Evolutionary conservation across 1,140 invertebrate genomes (phyloP).

Genomic region (Oscheius sp.): DNA sequence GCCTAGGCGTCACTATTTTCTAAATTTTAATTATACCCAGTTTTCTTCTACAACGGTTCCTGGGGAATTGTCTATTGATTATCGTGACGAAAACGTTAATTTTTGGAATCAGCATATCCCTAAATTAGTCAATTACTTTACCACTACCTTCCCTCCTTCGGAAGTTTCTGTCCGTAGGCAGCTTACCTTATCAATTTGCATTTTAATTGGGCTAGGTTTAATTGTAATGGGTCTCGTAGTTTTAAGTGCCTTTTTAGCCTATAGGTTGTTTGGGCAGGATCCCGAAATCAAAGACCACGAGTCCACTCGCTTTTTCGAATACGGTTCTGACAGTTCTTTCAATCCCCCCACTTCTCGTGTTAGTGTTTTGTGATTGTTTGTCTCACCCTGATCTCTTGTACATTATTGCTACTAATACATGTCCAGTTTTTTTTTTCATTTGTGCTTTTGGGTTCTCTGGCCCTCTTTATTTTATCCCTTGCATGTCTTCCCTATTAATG

Average conservation of each 20-base stretch:
- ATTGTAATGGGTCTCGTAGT: conserved; percentile 49
- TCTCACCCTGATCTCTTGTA: conserved; percentile 2
- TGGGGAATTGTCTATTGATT: conserved; percentile 49
- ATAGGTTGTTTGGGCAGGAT: conserved; percentile 36
- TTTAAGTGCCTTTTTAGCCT: conserved; percentile 44
- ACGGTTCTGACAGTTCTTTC: neutral
- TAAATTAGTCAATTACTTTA: conserved; percentile 59
- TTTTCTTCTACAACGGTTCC: conserved; percentile 17
- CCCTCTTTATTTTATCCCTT: neutral
- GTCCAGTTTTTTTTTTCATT: neutral
- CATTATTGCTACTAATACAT: neutral
- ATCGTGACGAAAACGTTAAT: conserved; percentile 55
- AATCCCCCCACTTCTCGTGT: conserved; percentile 4
- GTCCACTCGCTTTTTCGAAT: conserved; percentile 17
- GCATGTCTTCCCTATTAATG: neutral
- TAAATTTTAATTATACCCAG: conserved; percentile 54
- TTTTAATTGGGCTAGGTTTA: too few species aligned
- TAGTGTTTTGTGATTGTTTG: neutral
- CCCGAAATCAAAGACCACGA: neutral
- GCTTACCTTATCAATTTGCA: conserved; percentile 33
- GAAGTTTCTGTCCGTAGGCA: conserved; percentile 51
- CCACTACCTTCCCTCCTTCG: conserved; percentile 55
- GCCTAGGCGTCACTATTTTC: conserved; percentile 56
- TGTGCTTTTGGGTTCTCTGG: neutral
- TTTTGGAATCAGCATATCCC: conserved; percentile 60